phyloP scores from a whole-genome alignment of 2,888 invertebrate species.

The Cyclophora albipunctata region DNA sequence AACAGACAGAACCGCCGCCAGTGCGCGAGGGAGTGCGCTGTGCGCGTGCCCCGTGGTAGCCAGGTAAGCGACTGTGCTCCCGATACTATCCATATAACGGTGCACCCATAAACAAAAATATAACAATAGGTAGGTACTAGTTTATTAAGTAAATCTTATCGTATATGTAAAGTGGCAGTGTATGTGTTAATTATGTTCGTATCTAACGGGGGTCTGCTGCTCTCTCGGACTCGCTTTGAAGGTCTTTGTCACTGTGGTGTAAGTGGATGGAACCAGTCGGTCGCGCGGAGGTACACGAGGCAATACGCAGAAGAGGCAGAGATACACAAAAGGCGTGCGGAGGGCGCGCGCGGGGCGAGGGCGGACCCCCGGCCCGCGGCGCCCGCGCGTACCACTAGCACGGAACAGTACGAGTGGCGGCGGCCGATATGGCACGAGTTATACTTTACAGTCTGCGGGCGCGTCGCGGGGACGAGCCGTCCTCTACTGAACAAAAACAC shows the following conservation, averaged over 20 bases:
- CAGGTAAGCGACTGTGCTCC: constrained; percentile 66
- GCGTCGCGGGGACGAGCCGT: constrained; percentile 68
- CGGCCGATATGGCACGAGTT: constrained; percentile 55
- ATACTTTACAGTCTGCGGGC: constrained; percentile 70
- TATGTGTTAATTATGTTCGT: constrained; percentile 57
- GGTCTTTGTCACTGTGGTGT: constrained; percentile 75
- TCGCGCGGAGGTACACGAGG: constrained; percentile 58
- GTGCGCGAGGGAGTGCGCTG: constrained; percentile 62
- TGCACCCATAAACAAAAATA: constrained; percentile 56
- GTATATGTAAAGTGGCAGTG: constrained; percentile 67
- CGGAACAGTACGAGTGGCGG: constrained; percentile 52
- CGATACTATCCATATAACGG: constrained; percentile 52
- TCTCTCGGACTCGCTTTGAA: constrained; percentile 75
- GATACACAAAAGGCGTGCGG: constrained; percentile 61
- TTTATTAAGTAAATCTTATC: constrained; percentile 43
- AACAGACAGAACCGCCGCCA: constrained; percentile 75
- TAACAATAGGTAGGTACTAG: constrained; percentile 7
- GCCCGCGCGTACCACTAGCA: constrained; percentile 58
- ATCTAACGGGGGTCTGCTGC: constrained; percentile 75
- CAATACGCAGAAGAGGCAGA: constrained; percentile 65
- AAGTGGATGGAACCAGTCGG: constrained; percentile 42
- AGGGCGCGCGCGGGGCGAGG: constrained; percentile 57
- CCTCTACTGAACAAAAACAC: constrained; percentile 76
- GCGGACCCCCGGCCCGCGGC: constrained; percentile 56
- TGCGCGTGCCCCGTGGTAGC: constrained; percentile 58